These are phyloP conservation scores for human (Homo sapiens) DNA, from an alignment of 2,113 vertebrate species.

Conservation along the genomic window GRCh38 chr6:98280001-98280500, in stretches of 20 bases:
- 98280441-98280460: background rate
- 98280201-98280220: background rate
- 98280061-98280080: slow-evolving; percentile 54
- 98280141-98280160: background rate
- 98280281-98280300: background rate
- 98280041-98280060: slow-evolving; percentile 75
- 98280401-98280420: background rate
- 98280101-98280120: slow-evolving; percentile 15
- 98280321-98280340: background rate
- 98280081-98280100: background rate
- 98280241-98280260: background rate
- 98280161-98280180: background rate
- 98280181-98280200: slow-evolving; percentile 7
- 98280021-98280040: slow-evolving; percentile 77
- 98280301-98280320: background rate
- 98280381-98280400: background rate
- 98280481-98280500: background rate
- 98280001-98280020: slow-evolving; percentile 79
- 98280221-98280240: background rate
- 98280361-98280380: background rate
- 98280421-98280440: background rate
- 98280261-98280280: background rate
- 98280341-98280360: background rate
- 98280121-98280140: background rate
- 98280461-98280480: background rate